A percentile compares a stretch with the other conserved stretches of the same genome.
phyloP scores from a whole-genome alignment of 2,888 invertebrate species.

The Myopa testacea region DNA sequence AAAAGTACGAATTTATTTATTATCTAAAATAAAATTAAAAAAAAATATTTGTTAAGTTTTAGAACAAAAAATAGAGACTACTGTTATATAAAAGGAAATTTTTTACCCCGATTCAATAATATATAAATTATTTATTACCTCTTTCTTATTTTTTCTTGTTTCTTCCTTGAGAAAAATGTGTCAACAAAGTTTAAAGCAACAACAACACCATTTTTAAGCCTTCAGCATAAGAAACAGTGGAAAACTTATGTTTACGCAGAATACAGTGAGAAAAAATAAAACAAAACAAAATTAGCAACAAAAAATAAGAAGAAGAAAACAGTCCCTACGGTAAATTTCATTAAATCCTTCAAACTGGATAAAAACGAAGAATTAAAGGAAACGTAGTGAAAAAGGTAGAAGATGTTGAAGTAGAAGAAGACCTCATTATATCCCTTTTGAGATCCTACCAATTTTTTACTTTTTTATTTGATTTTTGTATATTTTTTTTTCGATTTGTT shows the following conservation, averaged over 20 bases:
- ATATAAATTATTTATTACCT: too few species aligned
- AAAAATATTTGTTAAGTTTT: constrained; percentile 7
- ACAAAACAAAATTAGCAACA: background rate
- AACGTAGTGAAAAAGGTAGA: constrained; percentile 31
- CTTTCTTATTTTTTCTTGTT: background rate
- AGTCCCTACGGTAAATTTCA: constrained; percentile 50
- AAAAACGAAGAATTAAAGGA: background rate
- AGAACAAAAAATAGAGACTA: background rate
- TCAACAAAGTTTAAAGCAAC: constrained; percentile 44
- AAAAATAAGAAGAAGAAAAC: constrained; percentile 31
- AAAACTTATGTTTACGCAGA: constrained; percentile 33
- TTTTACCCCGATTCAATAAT: background rate
- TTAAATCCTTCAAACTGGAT: constrained; percentile 43
- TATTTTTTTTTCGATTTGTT: constrained; percentile 34
- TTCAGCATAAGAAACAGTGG: constrained; percentile 37
- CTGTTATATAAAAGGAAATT: background rate
- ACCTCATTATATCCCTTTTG: too few species aligned
- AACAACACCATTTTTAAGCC: constrained; percentile 3
- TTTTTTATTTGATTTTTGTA: background rate
- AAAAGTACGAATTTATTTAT: background rate
- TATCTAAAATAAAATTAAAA: background rate
- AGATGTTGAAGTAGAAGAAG: background rate
- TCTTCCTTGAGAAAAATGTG: constrained; percentile 40
- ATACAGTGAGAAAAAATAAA: constrained; percentile 6
- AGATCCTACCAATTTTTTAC: constrained; percentile 27